Evolutionary conservation across 2,113 vertebrate genomes (phyloP).

Genomic region (Potamarius usumacintae): DNA sequence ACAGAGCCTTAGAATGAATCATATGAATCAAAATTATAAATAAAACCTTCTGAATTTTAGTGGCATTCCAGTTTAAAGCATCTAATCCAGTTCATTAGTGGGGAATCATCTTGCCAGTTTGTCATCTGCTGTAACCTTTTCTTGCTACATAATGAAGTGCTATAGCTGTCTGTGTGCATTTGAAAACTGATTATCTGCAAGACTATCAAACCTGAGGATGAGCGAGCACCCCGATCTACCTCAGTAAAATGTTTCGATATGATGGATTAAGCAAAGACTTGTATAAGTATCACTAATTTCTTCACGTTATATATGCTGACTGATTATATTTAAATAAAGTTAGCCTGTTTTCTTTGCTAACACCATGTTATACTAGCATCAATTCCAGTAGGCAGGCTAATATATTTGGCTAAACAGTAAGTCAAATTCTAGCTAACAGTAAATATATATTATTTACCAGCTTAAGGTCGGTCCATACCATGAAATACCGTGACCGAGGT

Average conservation of each 20-base stretch:
- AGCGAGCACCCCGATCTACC: neutral
- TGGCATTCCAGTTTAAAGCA: neutral
- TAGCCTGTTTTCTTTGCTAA: neutral
- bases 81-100: neutral
- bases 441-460: no score
- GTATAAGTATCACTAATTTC: neutral
- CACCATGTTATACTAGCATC: neutral
- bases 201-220: neutral
- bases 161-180: neutral
- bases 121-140: neutral
- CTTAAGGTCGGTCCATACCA: no score
- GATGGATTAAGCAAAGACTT: neutral
- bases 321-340: neutral
- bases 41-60: neutral
- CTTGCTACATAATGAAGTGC: neutral
- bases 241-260: neutral
- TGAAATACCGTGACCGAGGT: no score
- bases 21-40: neutral
- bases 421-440: no score
- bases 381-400: neutral
- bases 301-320: neutral
- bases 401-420: neutral
- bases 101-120: neutral
- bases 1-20: neutral
- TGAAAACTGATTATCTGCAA: neutral